Base-by-base conservation (phyloP, 2,888 invertebrate species). In the Drosophila pseudotakahashii region DNA sequence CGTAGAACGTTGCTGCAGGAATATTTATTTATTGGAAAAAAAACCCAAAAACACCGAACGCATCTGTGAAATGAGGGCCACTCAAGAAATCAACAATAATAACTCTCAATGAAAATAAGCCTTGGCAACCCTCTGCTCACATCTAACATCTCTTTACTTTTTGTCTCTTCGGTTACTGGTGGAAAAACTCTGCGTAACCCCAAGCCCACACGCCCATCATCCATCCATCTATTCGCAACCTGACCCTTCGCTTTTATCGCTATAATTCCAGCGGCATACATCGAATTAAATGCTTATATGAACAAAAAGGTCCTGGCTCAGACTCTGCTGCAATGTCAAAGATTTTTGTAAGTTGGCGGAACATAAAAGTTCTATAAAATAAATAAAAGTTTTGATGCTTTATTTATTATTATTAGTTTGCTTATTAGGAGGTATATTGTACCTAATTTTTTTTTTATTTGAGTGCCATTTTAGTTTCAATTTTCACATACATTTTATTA, bases 31-130 rank as follows among this genome's bases (percentile, higher is more conserved):
- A 10, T 47, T 34, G 34, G 4, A 47, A 7, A 45, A 44, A 3
- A 44, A 13, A 26, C 5, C 26, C 7, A 13, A 3, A 13, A 26
- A 47, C 14, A 30, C 9, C 7, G 9, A 5, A 1, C 19, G 19
- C n/a, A 34, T 32, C 5, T 50, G 62, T 9, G 9, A 19, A 52
- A 16, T 42, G 23, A 58, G 48, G 36, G 57, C 85, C 82, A 79
- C 85, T 84, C 79, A 79, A 72, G 77, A 74, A 82, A 84, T 79
- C 85, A 82, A 74, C 77, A 76, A 77, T 66, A 81, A 81, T 79
- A 84, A 78, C 76, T 64, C 50, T 37, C 52, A 51, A 42, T 48
- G 61, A 66, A 70, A 47, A 59, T 76, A 67, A 74, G 30, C 36
- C 45, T 16, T n/a, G 7, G 10, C 51, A 52, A 53, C 51, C 48